These are phyloP conservation scores for Enteromius argenteus DNA, from an alignment of 2,797 vertebrate species.

Conservation along the genomic window DNA sequence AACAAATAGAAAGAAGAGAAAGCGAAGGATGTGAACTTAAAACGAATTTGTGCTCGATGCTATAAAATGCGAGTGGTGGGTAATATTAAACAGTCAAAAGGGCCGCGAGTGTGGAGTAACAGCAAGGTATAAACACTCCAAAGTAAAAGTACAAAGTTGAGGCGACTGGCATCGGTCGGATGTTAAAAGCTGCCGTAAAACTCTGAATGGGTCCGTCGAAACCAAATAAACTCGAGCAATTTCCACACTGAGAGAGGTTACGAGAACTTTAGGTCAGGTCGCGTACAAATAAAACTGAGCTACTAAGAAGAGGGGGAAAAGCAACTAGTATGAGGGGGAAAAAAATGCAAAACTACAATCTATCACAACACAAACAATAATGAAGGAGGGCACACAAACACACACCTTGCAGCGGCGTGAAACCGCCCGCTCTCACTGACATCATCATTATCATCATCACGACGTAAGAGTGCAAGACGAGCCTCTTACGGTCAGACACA, in stretches of 20 bases:
- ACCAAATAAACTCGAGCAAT: conserved; percentile 11
- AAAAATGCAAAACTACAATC: conserved; percentile 9
- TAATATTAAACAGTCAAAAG: conserved; percentile 43
- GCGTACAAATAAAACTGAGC: conserved; percentile 47
- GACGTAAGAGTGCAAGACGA: conserved; percentile 48
- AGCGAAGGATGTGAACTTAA: neutral
- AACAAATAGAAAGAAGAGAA: neutral
- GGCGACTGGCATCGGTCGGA: conserved; percentile 42
- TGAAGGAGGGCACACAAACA: conserved; percentile 47
- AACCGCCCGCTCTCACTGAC: conserved; percentile 54
- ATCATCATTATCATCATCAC: conserved; percentile 21
- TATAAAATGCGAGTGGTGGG: conserved; percentile 18
- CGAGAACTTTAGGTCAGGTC: conserved; percentile 33
- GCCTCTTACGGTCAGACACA: conserved; percentile 48
- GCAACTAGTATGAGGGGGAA: conserved; percentile 24
- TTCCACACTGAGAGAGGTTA: conserved; percentile 33
- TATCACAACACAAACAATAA: conserved; percentile 39
- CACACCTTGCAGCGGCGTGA: conserved; percentile 42
- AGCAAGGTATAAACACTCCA: conserved; percentile 56
- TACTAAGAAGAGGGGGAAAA: conserved; percentile 5
- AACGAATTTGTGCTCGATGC: neutral
- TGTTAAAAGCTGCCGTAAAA: conserved; percentile 49
- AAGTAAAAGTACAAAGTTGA: conserved; percentile 47
- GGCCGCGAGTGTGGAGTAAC: conserved; percentile 36
- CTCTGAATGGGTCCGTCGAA: conserved; percentile 34